Percentiles rank a stretch among this genome's conserved stretches.
These are phyloP conservation scores for Aptenodytes forsteri DNA, from an alignment of 2,113 vertebrate species.

Conservation along the genomic window DNA sequence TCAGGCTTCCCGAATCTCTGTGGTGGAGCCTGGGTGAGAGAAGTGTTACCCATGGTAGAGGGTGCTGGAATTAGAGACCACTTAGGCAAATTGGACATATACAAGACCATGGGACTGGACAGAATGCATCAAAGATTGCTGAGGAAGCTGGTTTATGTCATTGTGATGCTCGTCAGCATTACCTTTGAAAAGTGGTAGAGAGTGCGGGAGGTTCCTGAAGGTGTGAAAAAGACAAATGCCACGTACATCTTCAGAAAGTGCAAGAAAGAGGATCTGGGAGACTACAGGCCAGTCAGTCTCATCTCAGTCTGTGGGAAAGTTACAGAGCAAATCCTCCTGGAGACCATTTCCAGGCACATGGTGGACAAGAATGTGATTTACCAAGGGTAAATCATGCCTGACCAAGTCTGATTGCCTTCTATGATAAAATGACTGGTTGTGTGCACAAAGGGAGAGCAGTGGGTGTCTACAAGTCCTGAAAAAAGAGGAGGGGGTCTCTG, in stretches of 20 bases:
- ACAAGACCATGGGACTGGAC: background rate
- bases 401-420: background rate
- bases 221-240: background rate
- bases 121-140: background rate
- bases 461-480: background rate
- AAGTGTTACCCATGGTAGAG: background rate
- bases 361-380: background rate
- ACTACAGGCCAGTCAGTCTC: background rate
- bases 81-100: background rate
- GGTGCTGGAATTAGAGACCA: background rate
- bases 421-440: background rate
- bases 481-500: background rate
- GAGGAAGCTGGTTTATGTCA: background rate
- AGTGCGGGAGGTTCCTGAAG: background rate
- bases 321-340: background rate
- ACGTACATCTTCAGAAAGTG: background rate
- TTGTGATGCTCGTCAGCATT: background rate
- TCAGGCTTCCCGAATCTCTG: background rate
- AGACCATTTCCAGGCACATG: background rate
- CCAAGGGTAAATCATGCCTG: background rate
- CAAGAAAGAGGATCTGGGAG: background rate
- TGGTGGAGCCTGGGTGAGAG: background rate
- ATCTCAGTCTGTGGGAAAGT: background rate
- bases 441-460: background rate
- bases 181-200: background rate